phyloP scores from a whole-genome alignment of 2,113 vertebrate species.

The Stercorarius parasiticus region DNA sequence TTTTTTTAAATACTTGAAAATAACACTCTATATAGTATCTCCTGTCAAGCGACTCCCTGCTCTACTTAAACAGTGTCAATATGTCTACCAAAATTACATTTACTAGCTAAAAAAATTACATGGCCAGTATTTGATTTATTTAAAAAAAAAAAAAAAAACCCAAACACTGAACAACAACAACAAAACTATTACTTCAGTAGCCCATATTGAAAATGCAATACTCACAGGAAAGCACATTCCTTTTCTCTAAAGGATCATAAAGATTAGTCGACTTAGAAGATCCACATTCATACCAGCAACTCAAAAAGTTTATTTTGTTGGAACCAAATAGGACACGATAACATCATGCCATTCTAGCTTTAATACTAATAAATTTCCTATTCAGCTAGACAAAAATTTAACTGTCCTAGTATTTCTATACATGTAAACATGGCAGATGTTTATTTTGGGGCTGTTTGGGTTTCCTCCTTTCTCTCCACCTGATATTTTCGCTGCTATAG shows the following conservation, averaged over 20 bases:
- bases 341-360: neutral
- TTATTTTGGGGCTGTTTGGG: neutral
- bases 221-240: neutral
- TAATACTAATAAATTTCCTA: neutral
- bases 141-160: neutral
- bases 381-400: neutral
- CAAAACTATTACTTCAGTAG: neutral
- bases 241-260: neutral
- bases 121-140: neutral
- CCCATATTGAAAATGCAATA: neutral
- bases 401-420: constrained; percentile 13
- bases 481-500: constrained; percentile 76
- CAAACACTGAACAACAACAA: neutral
- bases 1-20: neutral
- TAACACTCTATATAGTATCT: neutral
- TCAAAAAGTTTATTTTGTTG: neutral
- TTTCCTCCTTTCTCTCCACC: constrained; percentile 5
- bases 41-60: neutral
- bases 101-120: neutral
- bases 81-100: neutral
- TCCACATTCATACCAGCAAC: neutral
- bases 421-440: constrained; percentile 20
- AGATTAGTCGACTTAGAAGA: neutral
- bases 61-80: neutral
- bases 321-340: neutral